phyloP scores from a whole-genome alignment of 2,888 invertebrate species.

The Scelioninae gen. 1 region DNA sequence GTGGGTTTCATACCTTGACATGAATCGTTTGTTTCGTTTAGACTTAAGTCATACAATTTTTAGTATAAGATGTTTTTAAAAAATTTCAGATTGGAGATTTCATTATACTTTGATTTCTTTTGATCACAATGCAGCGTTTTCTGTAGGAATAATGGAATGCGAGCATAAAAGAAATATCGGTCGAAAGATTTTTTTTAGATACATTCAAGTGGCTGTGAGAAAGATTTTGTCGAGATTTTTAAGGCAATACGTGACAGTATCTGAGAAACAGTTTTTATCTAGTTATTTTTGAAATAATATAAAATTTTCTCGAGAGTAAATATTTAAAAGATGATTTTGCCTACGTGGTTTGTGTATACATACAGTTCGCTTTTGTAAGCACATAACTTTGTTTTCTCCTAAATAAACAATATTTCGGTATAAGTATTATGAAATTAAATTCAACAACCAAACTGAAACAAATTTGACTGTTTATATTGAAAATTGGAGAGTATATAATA shows the following conservation, averaged over 20 bases:
- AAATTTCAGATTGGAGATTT: too few relatives aligned
- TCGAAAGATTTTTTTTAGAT: background rate
- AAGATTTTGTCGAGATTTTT: background rate
- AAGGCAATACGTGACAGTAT: background rate
- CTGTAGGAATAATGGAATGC: too few relatives aligned
- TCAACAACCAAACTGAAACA: background rate
- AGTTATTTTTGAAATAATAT: constrained; percentile 7
- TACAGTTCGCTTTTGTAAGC: constrained; percentile 3
- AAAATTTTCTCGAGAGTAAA: constrained; percentile 5
- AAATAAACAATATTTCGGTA: constrained; percentile 13
- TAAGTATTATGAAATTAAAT: background rate
- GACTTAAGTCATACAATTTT: too few relatives aligned
- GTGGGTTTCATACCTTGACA: too few relatives aligned
- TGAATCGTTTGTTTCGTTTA: too few relatives aligned
- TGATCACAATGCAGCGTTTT: too few relatives aligned
- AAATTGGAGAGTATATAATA: too few relatives aligned
- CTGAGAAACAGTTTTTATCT: background rate
- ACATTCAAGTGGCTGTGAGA: background rate
- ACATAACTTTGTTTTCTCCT: constrained; percentile 19
- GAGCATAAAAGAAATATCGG: too few relatives aligned
- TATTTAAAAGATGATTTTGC: constrained; percentile 13
- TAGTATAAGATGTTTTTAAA: too few relatives aligned
- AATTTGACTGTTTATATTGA: background rate
- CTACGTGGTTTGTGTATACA: background rate
- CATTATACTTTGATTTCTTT: too few relatives aligned